Percentiles rank a stretch among this genome's conserved stretches.
phyloP scores from a whole-genome alignment of 2,888 invertebrate genomes.

The Uropetala carovei region DNA sequence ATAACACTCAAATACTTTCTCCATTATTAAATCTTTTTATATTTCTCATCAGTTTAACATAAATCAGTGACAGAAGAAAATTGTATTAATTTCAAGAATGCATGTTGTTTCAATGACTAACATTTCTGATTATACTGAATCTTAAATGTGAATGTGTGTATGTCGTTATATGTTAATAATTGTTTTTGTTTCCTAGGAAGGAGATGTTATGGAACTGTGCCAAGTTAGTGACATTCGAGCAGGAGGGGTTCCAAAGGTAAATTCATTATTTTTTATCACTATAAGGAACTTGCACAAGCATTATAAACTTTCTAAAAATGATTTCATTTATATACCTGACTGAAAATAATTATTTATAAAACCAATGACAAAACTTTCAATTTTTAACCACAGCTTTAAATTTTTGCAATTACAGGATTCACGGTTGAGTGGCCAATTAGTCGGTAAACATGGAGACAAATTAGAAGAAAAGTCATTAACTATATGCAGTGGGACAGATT shows the following conservation, averaged over 20 bases:
- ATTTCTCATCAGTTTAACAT: too few species aligned
- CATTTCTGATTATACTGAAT: too few species aligned
- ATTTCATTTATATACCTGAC: not conserved
- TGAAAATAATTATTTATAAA: not conserved
- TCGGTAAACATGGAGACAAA: conserved; percentile 86
- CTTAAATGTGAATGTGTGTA: too few species aligned
- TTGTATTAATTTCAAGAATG: too few species aligned
- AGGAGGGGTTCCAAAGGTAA: conserved; percentile 94
- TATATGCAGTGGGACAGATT: conserved; percentile 98
- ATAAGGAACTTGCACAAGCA: not conserved
- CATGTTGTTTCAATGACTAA: too few species aligned
- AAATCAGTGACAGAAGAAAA: too few species aligned
- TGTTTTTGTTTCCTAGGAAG: conserved; percentile 83
- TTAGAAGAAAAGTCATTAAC: conserved; percentile 96
- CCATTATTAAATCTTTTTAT: too few species aligned
- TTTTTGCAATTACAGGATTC: conserved; percentile 81
- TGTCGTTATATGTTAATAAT: not conserved
- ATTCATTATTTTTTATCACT: conserved; percentile 66
- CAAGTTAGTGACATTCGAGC: conserved; percentile 98
- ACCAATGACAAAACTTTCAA: conserved; percentile 27
- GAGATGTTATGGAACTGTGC: conserved; percentile 97
- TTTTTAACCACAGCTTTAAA: conserved; percentile 66
- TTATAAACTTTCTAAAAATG: not conserved
- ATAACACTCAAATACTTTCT: too few species aligned
- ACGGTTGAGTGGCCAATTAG: conserved; percentile 85